Evolutionary conservation across 2,797 vertebrate genomes (phyloP), one percentile per base, ranked within the genome.

Genomic region (Rhinatrema bivittatum): DNA sequence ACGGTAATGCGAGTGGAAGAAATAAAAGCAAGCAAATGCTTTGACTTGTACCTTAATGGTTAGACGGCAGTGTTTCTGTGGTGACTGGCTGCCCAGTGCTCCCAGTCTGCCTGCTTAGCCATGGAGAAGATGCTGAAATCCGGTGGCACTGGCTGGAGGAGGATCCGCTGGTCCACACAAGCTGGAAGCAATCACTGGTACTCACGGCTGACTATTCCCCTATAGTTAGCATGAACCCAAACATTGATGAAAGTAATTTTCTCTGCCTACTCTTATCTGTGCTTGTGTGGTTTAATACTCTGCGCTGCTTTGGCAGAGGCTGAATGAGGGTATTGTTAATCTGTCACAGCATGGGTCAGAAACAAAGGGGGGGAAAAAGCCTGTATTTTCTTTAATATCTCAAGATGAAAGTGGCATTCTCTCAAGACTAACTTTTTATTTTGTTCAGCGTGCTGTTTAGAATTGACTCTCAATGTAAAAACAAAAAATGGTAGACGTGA

Each of bases 301-400:
- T 60, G 28, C 59, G 18, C 25, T 36, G n/a, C 22, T 23, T 37
- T 60, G 33, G 24, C 56, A 63, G 20, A 11, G 62, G 59, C 70
- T 82, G 75, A 86, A 86, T 81, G 72, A 62, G 67, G 44, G 39
- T 25, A 74, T 79, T 86, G 78, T 82, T 78, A 71, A 69, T 55
- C 33, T 48, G 24, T 3, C 37, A 31, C 33, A 20, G 46, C 41
- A 43, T 41, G 58, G 50, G 6, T 38, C 61, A 50, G 69, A 48
- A 76, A 80, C 73, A 78, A 78, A 81, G 46, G 68, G 39, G 7
- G 25, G 58, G n/a, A n/a, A n/a, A n/a, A n/a, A 35, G 57, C 62
- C 66, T 13, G 61, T 62, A 46, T 72, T 55, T 4, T 68, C 53
- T 40, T 36, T 35, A 38, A 18, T 18, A 28, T 42, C 15, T 46